Base-by-base conservation (phyloP, 2,797 vertebrate genomes). In the Phoebastria nigripes region DNA sequence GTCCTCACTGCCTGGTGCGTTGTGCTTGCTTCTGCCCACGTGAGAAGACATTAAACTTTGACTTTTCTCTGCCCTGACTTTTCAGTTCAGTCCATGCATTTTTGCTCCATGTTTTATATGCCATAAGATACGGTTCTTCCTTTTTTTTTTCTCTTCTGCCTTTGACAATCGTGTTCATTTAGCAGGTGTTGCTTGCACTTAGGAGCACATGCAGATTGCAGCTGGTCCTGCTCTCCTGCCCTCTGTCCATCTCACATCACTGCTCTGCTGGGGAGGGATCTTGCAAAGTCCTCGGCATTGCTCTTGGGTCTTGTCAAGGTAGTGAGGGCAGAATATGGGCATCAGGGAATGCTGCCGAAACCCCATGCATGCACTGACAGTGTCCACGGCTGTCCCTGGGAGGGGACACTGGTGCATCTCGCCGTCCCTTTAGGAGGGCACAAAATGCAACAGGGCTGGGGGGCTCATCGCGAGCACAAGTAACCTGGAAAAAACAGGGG, bases 291-390 rank as follows among this genome's bases (percentile, higher is more conserved):
- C 54, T 79, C 9, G 5, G 62, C 47, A 1, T 70, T 63, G 24
- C 56, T 69, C 31, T 70, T 39, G n/a, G 19, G 29, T 67, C 69
- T 73, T 6, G 11, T 37, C 49, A 26, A 41, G 39, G 49, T 28
- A 51, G 22, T 4, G 16, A 47, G 44, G 33, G 15, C 1, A 1
- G n/a, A 83, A 59, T 0, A 15, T 19, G 44, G 20, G 37, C 49
- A 39, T 26, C 10, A 52, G 37, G 51, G 41, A 52, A 44, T 16
- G 54, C 49, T 90, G 56, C 77, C 21, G 9, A 56, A 79, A 39
- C 18, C 56, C 29, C 10, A 5, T 4, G 4, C 5, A 0, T 4
- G 4, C 15, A 8, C 17, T 1, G 1, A 9, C 4, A 6, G 65
- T 63, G 69, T 42, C 80, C 46, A 8, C 12, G 12, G 28, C 25